phyloP scores from a whole-genome alignment of 2,113 vertebrate genomes.

The Telmatochromis sp. region DNA sequence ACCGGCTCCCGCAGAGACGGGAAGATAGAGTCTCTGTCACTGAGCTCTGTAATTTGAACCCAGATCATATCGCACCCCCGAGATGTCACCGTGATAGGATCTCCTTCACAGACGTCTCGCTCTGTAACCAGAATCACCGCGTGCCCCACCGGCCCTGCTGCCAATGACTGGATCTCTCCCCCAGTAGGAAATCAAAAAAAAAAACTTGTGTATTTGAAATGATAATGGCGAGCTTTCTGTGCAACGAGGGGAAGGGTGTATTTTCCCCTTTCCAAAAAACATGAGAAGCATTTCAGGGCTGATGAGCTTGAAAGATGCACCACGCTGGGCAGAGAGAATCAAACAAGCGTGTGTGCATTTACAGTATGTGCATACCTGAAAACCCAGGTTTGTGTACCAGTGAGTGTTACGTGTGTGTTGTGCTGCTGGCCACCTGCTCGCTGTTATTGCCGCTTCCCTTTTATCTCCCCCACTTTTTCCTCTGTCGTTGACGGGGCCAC shows the following conservation, averaged over 20 bases:
- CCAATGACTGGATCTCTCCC: background rate
- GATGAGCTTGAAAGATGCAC: constrained; percentile 26
- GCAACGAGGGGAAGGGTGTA: background rate
- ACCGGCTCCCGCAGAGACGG: constrained; percentile 18
- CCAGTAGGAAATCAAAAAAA: background rate
- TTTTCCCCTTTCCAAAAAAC: background rate
- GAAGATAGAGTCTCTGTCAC: constrained; percentile 26
- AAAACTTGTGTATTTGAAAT: background rate
- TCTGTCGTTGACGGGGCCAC: background rate
- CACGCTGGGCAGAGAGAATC: constrained; percentile 21
- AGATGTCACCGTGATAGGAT: background rate
- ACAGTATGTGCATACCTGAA: background rate
- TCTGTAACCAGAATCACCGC: background rate
- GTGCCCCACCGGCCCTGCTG: background rate
- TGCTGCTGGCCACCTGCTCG: background rate
- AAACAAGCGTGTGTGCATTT: background rate
- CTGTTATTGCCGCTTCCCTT: background rate
- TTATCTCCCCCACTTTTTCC: background rate
- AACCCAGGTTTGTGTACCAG: background rate
- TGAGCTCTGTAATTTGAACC: constrained; percentile 29
- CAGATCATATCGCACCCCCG: constrained; percentile 7
- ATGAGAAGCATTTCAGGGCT: constrained; percentile 22
- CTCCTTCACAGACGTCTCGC: background rate
- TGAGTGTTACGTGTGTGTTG: background rate
- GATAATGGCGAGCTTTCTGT: background rate